Evolutionary conservation across 2,113 vertebrate genomes (phyloP).

Genomic region (Epinephelus fuscoguttatus): DNA sequence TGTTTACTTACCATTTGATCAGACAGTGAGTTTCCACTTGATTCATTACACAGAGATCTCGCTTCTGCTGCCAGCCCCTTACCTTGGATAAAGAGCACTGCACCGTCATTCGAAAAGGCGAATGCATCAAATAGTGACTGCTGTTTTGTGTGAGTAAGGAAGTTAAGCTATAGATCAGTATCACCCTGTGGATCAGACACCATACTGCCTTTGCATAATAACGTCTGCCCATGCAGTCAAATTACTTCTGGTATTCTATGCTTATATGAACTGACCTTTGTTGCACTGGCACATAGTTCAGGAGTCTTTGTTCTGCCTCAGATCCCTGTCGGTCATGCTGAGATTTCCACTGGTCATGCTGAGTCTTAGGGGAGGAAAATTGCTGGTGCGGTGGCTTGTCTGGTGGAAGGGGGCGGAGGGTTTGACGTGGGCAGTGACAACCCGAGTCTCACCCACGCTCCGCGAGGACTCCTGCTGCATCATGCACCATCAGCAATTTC

Average conservation of each 20-base stretch:
- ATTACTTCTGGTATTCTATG: constrained; percentile 53
- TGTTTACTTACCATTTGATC: constrained; percentile 49
- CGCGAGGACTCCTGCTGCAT: constrained; percentile 25
- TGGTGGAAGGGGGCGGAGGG: constrained; percentile 29
- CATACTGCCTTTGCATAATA: constrained; percentile 41
- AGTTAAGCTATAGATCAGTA: constrained; percentile 29
- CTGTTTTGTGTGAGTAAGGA: constrained; percentile 41
- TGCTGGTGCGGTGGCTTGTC: constrained; percentile 51
- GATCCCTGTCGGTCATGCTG: constrained; percentile 54
- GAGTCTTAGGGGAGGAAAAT: constrained; percentile 50
- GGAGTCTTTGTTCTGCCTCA: constrained; percentile 51
- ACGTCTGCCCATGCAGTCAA: constrained; percentile 39
- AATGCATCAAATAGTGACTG: constrained; percentile 25
- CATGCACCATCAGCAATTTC: constrained; percentile 53
- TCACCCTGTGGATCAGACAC: constrained; percentile 15
- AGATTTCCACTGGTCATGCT: constrained; percentile 62
- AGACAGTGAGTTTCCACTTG: constrained; percentile 50
- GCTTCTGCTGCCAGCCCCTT: constrained; percentile 19
- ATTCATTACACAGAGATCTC: constrained; percentile 44
- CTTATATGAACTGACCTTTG: constrained; percentile 50
- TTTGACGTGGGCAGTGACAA: constrained; percentile 50
- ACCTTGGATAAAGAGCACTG: constrained; percentile 24
- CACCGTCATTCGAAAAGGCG: constrained; percentile 19
- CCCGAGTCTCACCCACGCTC: constrained; percentile 33
- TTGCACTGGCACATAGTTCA: constrained; percentile 42